A percentile compares a stretch with the other conserved stretches of the same genome.
Evolutionary conservation across 2,797 vertebrate species (phyloP).

Genomic region (Siniperca scherzeri): DNA sequence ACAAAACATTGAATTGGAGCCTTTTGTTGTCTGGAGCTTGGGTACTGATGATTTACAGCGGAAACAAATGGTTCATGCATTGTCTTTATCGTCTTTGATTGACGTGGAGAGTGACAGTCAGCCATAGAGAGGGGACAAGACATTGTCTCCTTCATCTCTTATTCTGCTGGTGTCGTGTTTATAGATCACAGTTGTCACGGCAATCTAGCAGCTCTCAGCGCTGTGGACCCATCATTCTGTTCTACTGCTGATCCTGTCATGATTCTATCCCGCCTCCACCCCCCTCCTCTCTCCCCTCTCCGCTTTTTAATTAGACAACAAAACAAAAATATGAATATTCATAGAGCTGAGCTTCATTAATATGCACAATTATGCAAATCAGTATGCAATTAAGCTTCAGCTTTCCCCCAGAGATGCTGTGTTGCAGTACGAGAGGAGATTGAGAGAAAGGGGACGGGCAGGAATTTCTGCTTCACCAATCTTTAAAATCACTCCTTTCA

Average conservation of each 20-base stretch:
- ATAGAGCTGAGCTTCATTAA: slow-evolving; percentile 90
- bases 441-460: slow-evolving; percentile 74
- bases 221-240: slow-evolving; percentile 85
- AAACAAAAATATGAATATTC: slow-evolving; percentile 97
- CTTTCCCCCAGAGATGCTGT: slow-evolving; percentile 83
- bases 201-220: slow-evolving; percentile 80
- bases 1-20: slow-evolving; percentile 21
- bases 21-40: slow-evolving; percentile 29
- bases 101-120: slow-evolving; percentile 71
- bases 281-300: slow-evolving; percentile 64
- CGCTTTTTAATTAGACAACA: slow-evolving; percentile 94
- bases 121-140: slow-evolving; percentile 71
- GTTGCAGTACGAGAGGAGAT: slow-evolving; percentile 75
- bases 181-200: slow-evolving; percentile 85
- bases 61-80: slow-evolving; percentile 41
- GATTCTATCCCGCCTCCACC: slow-evolving; percentile 67
- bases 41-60: slow-evolving; percentile 23
- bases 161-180: slow-evolving; percentile 74
- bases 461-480: slow-evolving; percentile 83
- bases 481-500: slow-evolving; percentile 79
- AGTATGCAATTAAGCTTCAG: slow-evolving; percentile 92
- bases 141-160: slow-evolving; percentile 77
- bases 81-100: slow-evolving; percentile 68
- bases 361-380: slow-evolving; percentile 99
- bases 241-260: slow-evolving; percentile 84